Evolutionary conservation across 2,888 invertebrate species (phyloP).

Genomic region (Caenorhabditis doughertyi): DNA sequence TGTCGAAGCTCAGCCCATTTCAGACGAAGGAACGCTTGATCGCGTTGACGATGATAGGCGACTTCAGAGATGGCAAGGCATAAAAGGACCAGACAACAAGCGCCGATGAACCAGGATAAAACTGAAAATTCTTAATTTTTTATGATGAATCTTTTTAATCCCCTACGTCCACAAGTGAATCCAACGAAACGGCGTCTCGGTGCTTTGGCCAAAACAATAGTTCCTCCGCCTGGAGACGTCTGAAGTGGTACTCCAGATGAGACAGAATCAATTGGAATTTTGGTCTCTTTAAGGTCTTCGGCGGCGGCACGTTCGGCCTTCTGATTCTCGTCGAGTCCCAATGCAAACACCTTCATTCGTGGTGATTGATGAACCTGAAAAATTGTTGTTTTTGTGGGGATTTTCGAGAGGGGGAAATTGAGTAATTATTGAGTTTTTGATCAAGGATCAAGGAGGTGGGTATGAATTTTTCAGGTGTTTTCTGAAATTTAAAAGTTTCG

Average conservation of each 20-base stretch:
- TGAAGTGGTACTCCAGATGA: constrained; percentile 55
- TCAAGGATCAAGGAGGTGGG: background rate
- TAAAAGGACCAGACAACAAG: constrained; percentile 79
- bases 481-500: too few relatives aligned
- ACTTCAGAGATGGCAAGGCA: constrained; percentile 80
- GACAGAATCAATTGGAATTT: constrained; percentile 67
- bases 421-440: background rate
- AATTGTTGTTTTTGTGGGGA: background rate
- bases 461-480: too few relatives aligned
- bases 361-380: constrained; percentile 72
- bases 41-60: constrained; percentile 81
- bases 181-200: constrained; percentile 53
- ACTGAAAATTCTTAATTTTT: constrained; percentile 50
- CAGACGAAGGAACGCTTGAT: constrained; percentile 80
- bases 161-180: constrained; percentile 63
- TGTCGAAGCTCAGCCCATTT: constrained; percentile 81
- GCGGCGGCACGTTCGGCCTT: constrained; percentile 64
- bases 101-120: constrained; percentile 78
- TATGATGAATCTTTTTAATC: background rate
- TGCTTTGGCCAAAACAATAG: constrained; percentile 62
- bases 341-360: constrained; percentile 81
- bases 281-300: constrained; percentile 32
- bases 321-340: constrained; percentile 79
- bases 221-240: constrained; percentile 35
- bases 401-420: background rate